Conservation (phyloP, 2,888 invertebrate genomes). For the Erebia epiphron region DNA sequence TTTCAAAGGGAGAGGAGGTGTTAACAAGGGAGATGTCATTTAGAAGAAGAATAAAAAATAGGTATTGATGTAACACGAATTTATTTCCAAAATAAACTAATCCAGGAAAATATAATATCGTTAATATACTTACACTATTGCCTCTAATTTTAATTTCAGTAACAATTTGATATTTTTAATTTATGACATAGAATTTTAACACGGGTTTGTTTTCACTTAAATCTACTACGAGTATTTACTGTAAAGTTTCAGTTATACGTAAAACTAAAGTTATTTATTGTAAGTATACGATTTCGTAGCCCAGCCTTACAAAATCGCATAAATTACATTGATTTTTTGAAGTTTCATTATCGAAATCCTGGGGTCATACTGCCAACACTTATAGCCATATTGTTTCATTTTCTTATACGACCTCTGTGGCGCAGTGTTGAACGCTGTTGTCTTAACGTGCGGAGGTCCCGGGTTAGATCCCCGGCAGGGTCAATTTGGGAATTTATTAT, state of each 20-base stretch:
- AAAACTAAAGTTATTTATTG: neutral
- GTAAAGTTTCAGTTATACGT: neutral
- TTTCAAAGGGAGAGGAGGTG: too few species aligned
- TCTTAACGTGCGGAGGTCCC: too few species aligned
- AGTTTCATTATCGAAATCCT: neutral
- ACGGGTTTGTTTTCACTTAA: slow-evolving; percentile 8
- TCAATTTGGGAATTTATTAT: too few species aligned
- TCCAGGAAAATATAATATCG: slow-evolving; percentile 16
- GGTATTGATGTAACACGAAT: slow-evolving; percentile 26
- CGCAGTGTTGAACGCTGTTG: too few species aligned
- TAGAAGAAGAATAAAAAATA: neutral
- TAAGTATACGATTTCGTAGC: slow-evolving; percentile 30
- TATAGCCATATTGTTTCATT: too few species aligned
- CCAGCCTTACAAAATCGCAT: slow-evolving; percentile 36
- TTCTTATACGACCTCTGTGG: too few species aligned
- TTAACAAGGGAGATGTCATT: neutral
- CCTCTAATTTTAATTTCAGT: slow-evolving; percentile 48
- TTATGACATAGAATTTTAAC: slow-evolving; percentile 34
- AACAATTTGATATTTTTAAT: too few species aligned
- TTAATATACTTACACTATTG: slow-evolving; percentile 48
- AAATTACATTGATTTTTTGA: neutral
- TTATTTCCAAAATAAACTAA: slow-evolving; percentile 32
- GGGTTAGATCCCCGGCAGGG: too few species aligned
- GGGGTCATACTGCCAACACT: too few species aligned
- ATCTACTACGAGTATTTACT: slow-evolving; percentile 6